Conservation (phyloP, 2,113 vertebrate species). For the Aramus guarauna region DNA sequence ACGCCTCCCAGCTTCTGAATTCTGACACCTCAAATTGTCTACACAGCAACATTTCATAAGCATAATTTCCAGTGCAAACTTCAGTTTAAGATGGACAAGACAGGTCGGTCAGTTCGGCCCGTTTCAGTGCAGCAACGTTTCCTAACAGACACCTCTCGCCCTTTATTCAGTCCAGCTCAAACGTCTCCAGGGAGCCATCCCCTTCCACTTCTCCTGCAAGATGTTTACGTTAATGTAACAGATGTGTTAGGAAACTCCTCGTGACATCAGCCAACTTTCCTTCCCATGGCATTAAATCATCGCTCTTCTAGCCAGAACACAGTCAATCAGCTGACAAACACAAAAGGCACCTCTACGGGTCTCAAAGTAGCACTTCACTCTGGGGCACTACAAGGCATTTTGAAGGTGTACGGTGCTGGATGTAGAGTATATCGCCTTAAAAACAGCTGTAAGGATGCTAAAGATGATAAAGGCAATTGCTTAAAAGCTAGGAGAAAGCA, state of each 20-base stretch:
- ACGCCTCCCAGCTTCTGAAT: background rate
- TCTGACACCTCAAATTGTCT: background rate
- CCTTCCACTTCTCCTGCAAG: background rate
- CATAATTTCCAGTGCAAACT: background rate
- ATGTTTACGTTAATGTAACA: rapidly evolving
- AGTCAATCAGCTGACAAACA: background rate
- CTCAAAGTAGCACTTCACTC: background rate
- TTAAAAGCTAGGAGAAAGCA: background rate
- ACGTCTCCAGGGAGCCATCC: background rate
- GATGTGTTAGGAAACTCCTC: background rate
- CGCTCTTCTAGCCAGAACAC: background rate
- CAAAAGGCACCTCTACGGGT: background rate
- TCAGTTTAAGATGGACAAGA: background rate
- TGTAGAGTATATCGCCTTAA: background rate
- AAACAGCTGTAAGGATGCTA: background rate
- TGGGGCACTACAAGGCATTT: background rate
- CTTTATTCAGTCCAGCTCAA: background rate
- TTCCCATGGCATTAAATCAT: background rate
- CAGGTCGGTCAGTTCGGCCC: background rate
- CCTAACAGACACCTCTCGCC: background rate
- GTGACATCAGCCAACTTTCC: background rate
- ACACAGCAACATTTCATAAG: background rate
- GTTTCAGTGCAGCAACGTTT: background rate
- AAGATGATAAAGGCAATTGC: background rate
- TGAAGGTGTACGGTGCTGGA: background rate